These are phyloP conservation scores for Corydoras maculifer DNA, from an alignment of 2,113 vertebrate genomes.

Conservation along the genomic window DNA sequence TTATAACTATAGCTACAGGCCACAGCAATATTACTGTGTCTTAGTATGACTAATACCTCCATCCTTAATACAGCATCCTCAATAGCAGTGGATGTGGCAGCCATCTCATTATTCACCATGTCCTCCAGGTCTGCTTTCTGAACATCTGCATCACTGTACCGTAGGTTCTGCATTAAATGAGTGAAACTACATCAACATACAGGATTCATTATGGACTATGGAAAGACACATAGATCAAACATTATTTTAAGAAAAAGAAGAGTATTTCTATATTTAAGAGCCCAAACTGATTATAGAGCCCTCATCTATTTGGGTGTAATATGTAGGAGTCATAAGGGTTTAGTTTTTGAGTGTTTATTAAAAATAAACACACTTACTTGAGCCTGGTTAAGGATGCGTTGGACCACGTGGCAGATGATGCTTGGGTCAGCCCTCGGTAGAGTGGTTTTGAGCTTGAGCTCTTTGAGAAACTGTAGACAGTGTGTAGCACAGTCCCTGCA, in stretches of 20 bases:
- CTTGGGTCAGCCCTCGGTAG: constrained; percentile 61
- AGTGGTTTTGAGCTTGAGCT: constrained; percentile 70
- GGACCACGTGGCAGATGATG: constrained; percentile 54
- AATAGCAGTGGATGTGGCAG: constrained; percentile 76
- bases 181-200: not conserved
- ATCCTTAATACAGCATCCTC: constrained; percentile 81
- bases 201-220: too few relatives aligned
- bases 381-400: constrained; percentile 70
- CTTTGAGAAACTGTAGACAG: constrained; percentile 72
- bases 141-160: constrained; percentile 76
- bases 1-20: too few relatives aligned
- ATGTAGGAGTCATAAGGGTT: too few relatives aligned
- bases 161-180: constrained; percentile 67
- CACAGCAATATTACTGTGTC: too few relatives aligned
- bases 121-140: constrained; percentile 82
- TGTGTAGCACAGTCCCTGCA: constrained; percentile 78
- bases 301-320: too few relatives aligned
- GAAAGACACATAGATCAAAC: too few relatives aligned
- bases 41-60: constrained; percentile 63
- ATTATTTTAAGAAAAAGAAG: too few relatives aligned
- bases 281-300: too few relatives aligned
- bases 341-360: too few relatives aligned
- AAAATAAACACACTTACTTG: constrained; percentile 60
- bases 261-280: too few relatives aligned
- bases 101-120: constrained; percentile 93